Base-by-base conservation (phyloP, 2,797 vertebrate species). In the Rhinella marina region DNA sequence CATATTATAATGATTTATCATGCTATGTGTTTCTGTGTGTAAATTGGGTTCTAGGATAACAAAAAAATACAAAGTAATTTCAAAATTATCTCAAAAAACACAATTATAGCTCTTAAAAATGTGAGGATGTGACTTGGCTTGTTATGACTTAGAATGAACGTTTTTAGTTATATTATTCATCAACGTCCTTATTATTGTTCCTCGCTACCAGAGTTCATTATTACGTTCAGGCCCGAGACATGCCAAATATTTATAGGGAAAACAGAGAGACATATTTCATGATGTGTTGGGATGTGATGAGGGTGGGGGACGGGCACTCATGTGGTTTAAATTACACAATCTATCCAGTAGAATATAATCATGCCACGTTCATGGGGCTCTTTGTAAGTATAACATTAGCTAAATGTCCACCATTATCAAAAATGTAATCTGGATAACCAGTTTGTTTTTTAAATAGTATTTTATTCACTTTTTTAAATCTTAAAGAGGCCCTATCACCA, bases 161-260 rank as follows among this genome's bases (percentile, higher is more conserved):
- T 48, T 72, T 72, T 80, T 59, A 48, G 50, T 59, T 12, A 19
- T 70, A 50, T 61, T 81, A 80, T 85, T 76, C 70, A 70, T 70
- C 76, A 86, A 66, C 72, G 64, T 54, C 62, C 52, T 81, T 61
- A 61, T 72, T 73, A 78, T 52, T 70, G 27, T 59, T 56, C 41
- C n/a, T 57, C 66, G 70, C 68, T 80, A 48, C 66, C 29, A 29
- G 27, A 86, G 61, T 80, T 80, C 61, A 64, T 80, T 12, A 29
- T 64, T 56, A 21, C 57, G 29, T 56, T 56, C 75, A 27, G 48
- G 41, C 41, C 73, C 56, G 41, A 86, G 75, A 86, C 32, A 79
- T 68, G 61, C 75, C 84, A 86, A 86, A 79, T 79, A 86, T 78
- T 78, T 86, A 85, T 59, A 85, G 57, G 50, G 25, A 86, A 56